Base-by-base conservation (phyloP, 2,113 vertebrate genomes). In the Octodon degus region DNA sequence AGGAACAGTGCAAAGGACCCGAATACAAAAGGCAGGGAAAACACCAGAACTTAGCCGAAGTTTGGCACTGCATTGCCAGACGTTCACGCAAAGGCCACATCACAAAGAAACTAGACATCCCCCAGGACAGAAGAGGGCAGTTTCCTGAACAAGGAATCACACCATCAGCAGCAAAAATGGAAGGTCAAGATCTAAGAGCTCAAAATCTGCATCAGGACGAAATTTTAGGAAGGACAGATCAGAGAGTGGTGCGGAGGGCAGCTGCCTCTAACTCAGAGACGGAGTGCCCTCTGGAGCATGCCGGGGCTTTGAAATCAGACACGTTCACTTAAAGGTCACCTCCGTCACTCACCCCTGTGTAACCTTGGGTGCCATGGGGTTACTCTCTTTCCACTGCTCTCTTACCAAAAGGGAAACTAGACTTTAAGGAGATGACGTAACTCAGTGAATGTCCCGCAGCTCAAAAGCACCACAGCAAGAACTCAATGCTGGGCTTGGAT, bases 191-290 rank as follows among this genome's bases (percentile, higher is more conserved):
- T 47, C 80, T 89, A 10, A 43, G 22, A 68, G 67, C 13, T 50
- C 8, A 19, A 68, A 47, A 40, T 27, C 37, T n/a, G 4, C 27
- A 63, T 1, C 0, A 0, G 16, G 32, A 90, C 12, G 24, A 16
- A 20, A 50, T 27, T 5, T 30, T 37, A 79, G 27, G 76, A 25
- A 74, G 40, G 74, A 12, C 24, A 76, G 22, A 76, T 22, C 7
- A 19, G 32, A 27, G 13, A 0, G 1, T 0, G 3, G 0, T 2
- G 43, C 8, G 6, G 27, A 20, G 68, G 1, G 5, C 11, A 32
- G n/a, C 2, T 27, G 7, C 32, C 30, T 74, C 76, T 58, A 32
- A 11, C 2, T 53, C 81, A 16, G 0, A 50, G 40, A 2, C 22
- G 32, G 11, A 5, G 17, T 19, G 1, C 7, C 5, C 13, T 0